Percentiles rank a stretch among this genome's conserved stretches.
phyloP scores from a whole-genome alignment of 2,888 invertebrate species.

The Phyllotreta cruciferae region DNA sequence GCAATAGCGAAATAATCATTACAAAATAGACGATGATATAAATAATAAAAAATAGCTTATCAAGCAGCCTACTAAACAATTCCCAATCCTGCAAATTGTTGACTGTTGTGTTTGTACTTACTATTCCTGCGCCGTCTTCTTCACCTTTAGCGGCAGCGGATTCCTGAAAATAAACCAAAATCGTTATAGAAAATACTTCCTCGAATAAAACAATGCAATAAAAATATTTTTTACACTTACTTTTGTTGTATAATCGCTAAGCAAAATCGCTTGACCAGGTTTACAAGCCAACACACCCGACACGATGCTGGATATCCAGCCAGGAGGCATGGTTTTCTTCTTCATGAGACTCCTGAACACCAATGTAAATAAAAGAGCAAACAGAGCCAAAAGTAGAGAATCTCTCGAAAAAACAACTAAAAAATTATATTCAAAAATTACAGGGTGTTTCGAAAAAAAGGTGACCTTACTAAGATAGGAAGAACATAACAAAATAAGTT shows the following conservation, averaged over 20 bases:
- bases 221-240: conserved; percentile 37
- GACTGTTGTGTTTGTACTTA: conserved; percentile 37
- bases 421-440: conserved; percentile 31
- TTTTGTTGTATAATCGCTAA: conserved; percentile 46
- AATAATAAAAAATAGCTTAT: conserved; percentile 51
- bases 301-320: conserved; percentile 50
- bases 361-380: conserved; percentile 52
- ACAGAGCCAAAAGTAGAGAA: conserved; percentile 49
- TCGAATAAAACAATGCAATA: not conserved
- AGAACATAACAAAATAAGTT: no score
- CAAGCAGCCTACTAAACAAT: conserved; percentile 54
- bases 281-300: conserved; percentile 45
- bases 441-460: no score
- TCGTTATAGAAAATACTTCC: conserved; percentile 4
- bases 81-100: conserved; percentile 50
- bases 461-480: no score
- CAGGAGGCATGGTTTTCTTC: conserved; percentile 48
- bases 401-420: conserved; percentile 54
- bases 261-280: conserved; percentile 49
- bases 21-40: conserved; percentile 50
- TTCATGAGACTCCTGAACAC: conserved; percentile 49
- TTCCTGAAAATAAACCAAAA: conserved; percentile 44
- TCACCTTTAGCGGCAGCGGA: conserved; percentile 51
- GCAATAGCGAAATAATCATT: conserved; percentile 50
- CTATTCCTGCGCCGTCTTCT: conserved; percentile 52